These are phyloP conservation scores for Magallana ariakensis DNA, from an alignment of 1,140 invertebrate genomes.

Conservation along the genomic window DNA sequence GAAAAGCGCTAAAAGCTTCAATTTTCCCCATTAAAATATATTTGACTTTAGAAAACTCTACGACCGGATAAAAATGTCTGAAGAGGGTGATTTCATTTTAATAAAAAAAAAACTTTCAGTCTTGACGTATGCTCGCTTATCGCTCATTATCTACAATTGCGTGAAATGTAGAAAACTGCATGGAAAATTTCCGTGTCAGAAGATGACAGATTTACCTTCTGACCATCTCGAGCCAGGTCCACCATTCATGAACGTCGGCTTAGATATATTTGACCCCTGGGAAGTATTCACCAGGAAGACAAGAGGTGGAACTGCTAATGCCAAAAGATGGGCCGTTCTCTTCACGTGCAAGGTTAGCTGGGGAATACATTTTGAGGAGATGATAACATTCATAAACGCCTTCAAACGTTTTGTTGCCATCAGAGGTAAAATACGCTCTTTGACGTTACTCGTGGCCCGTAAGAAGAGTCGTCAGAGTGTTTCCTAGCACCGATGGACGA, in stretches of 20 bases:
- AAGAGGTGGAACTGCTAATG: constrained; percentile 42
- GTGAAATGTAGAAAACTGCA: constrained; percentile 23
- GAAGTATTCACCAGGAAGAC: constrained; percentile 17
- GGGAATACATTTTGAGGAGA: constrained; percentile 56
- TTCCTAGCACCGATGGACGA: constrained; percentile 6
- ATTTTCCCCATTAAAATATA: too few relatives aligned
- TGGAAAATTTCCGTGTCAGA: constrained; percentile 19
- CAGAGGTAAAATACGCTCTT: constrained; percentile 42
- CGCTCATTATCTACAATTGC: constrained; percentile 26
- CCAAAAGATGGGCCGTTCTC: constrained; percentile 55
- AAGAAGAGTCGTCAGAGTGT: constrained; percentile 1
- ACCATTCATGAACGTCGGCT: neutral
- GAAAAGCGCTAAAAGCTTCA: too few relatives aligned
- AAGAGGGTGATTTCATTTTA: too few relatives aligned
- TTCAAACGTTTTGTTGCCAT: constrained; percentile 42
- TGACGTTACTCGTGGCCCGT: constrained; percentile 49
- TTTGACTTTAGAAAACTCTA: too few relatives aligned
- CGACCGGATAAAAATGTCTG: too few relatives aligned
- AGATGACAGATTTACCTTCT: constrained; percentile 45
- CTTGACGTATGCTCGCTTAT: too few relatives aligned
- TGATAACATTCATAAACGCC: constrained; percentile 61
- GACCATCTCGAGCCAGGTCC: constrained; percentile 41
- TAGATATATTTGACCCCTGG: constrained; percentile 55
- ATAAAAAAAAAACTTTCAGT: too few relatives aligned
- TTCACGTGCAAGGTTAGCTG: constrained; percentile 55